Percentiles rank a stretch among this genome's conserved stretches.
These are phyloP conservation scores for Eclectus roratus DNA, from an alignment of 2,113 vertebrate genomes.

Conservation along the genomic window DNA sequence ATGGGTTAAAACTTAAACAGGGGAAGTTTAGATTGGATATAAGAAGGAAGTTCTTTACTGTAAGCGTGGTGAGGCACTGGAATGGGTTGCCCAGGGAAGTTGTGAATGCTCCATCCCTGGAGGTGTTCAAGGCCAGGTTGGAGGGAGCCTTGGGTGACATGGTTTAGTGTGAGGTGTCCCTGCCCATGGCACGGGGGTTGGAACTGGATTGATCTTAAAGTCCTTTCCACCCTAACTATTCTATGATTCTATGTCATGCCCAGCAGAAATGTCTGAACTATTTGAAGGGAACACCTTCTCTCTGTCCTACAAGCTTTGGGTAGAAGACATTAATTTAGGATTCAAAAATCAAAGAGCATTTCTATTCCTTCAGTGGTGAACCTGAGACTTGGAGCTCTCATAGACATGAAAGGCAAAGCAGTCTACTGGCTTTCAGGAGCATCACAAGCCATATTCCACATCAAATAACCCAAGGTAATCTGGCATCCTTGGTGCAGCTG, in stretches of 20 bases:
- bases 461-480: fast-evolving
- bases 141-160: too few relatives aligned
- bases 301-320: neutral
- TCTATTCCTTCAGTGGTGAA: neutral
- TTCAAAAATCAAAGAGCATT: neutral
- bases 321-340: neutral
- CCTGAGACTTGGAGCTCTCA: neutral
- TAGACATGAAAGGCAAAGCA: fast-evolving
- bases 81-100: too few relatives aligned
- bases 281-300: neutral
- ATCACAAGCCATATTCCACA: neutral
- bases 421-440: neutral
- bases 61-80: too few relatives aligned
- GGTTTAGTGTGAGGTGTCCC: too few relatives aligned
- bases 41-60: too few relatives aligned
- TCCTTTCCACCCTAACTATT: too few relatives aligned
- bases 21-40: too few relatives aligned
- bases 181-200: too few relatives aligned
- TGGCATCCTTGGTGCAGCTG: neutral
- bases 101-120: too few relatives aligned
- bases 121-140: too few relatives aligned
- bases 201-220: too few relatives aligned
- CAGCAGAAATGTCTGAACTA: neutral
- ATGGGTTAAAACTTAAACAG: too few relatives aligned
- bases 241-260: neutral